A percentile compares a stretch with the other conserved stretches of the same genome.
Conservation (phyloP, 2,888 invertebrate species). For the Slavum lentiscoides region DNA sequence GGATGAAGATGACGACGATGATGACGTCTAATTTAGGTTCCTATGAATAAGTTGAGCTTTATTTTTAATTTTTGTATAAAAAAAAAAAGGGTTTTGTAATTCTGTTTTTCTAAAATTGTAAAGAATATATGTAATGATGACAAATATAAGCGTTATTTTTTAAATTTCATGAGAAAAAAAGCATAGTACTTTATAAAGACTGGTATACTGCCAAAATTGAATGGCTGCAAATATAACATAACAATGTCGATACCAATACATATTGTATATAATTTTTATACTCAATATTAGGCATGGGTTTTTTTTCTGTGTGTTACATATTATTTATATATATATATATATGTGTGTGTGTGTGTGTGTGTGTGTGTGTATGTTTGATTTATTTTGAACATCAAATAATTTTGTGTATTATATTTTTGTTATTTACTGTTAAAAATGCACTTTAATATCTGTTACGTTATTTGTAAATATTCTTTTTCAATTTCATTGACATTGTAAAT, state of each 20-base stretch:
- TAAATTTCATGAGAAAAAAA: slow-evolving; percentile 14
- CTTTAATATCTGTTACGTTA: slow-evolving; percentile 46
- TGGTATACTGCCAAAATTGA: slow-evolving; percentile 26
- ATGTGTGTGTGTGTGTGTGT: too few relatives aligned
- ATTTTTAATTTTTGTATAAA: background rate
- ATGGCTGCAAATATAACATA: slow-evolving; percentile 25
- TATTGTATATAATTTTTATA: slow-evolving; percentile 43
- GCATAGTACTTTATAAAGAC: slow-evolving; percentile 28
- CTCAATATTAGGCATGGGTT: slow-evolving; percentile 41
- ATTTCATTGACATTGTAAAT: slow-evolving; percentile 20
- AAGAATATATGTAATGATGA: background rate
- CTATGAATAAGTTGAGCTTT: slow-evolving; percentile 35
- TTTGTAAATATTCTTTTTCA: slow-evolving; percentile 42
- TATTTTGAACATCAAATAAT: slow-evolving; percentile 50
- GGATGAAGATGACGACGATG: slow-evolving; percentile 49
- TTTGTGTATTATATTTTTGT: slow-evolving; percentile 46
- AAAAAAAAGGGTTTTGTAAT: slow-evolving; percentile 1
- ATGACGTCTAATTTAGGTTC: slow-evolving; percentile 46
- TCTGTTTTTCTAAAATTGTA: slow-evolving; percentile 3
- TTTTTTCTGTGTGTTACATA: slow-evolving; percentile 40
- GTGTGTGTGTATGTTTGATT: too few relatives aligned
- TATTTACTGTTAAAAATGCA: slow-evolving; percentile 53
- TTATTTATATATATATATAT: slow-evolving; percentile 26
- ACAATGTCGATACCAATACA: slow-evolving; percentile 5
- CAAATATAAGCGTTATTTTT: background rate